These are phyloP conservation scores for Lethrus apterus DNA, from an alignment of 1,140 invertebrate species.

Conservation along the genomic window DNA sequence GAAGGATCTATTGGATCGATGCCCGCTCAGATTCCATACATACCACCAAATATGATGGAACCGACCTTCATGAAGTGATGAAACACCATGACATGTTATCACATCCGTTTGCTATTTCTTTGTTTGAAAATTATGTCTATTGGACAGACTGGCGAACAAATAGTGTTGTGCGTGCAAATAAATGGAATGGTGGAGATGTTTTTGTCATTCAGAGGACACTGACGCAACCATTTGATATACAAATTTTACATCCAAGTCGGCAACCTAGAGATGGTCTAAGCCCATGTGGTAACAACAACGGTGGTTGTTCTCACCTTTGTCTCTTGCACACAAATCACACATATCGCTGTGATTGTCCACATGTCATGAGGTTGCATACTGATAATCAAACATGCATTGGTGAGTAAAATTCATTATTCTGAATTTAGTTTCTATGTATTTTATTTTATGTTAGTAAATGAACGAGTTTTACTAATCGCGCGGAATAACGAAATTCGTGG, in stretches of 20 bases:
- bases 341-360: constrained; percentile 67
- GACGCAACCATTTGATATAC: constrained; percentile 73
- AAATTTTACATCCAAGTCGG: constrained; percentile 69
- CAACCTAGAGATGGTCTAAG: constrained; percentile 56
- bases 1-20: constrained; percentile 76
- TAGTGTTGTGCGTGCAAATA: constrained; percentile 62
- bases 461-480: constrained; percentile 68
- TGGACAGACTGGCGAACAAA: constrained; percentile 89
- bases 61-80: constrained; percentile 61
- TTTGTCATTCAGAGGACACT: constrained; percentile 59
- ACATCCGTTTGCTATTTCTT: constrained; percentile 86
- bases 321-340: constrained; percentile 55
- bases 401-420: constrained; percentile 39
- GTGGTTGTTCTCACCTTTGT: constrained; percentile 74
- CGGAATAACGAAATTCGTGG: constrained; percentile 72
- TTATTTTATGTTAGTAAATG: constrained; percentile 53
- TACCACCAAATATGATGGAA: constrained; percentile 71
- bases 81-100: constrained; percentile 59
- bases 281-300: constrained; percentile 59
- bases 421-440: constrained; percentile 1
- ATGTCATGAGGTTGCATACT: constrained; percentile 61
- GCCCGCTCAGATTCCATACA: constrained; percentile 80
- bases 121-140: constrained; percentile 77
- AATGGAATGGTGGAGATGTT: constrained; percentile 58
- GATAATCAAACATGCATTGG: constrained; percentile 62